Evolutionary conservation across 2,113 vertebrate genomes (phyloP).

Genomic region (Dendropsophus ebraccatus): DNA sequence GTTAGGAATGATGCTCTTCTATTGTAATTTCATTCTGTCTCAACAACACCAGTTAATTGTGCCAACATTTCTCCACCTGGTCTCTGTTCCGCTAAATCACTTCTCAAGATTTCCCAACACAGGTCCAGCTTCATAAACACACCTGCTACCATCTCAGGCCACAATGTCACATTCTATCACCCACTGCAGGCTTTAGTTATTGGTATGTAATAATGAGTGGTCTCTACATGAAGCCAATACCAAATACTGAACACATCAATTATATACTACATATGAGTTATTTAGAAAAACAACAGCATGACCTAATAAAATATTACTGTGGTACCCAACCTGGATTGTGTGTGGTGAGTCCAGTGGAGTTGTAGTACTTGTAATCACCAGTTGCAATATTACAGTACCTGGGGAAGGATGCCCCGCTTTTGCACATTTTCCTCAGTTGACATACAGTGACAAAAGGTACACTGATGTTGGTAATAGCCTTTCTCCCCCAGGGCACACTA

Average conservation of each 20-base stretch:
- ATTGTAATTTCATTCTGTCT: conserved; percentile 1
- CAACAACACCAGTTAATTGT: not conserved
- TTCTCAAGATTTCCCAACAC: not conserved
- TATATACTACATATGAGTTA: too few relatives aligned
- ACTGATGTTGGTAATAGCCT: too few relatives aligned
- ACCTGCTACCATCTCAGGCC: conserved; percentile 14
- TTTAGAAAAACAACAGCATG: too few relatives aligned
- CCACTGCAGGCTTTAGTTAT: not conserved
- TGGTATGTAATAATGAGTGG: not conserved
- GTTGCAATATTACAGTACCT: too few relatives aligned
- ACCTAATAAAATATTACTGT: too few relatives aligned
- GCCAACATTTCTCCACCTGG: not conserved
- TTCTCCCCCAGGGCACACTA: too few relatives aligned
- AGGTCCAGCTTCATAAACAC: not conserved
- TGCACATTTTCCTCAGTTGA: too few relatives aligned
- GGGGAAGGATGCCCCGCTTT: too few relatives aligned
- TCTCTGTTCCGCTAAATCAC: not conserved
- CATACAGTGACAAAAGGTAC: too few relatives aligned
- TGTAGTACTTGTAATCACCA: too few relatives aligned
- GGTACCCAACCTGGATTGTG: too few relatives aligned
- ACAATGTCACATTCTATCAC: not conserved
- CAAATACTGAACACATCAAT: not conserved
- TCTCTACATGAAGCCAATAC: not conserved
- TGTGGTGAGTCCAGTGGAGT: too few relatives aligned
- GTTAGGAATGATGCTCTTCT: not conserved